Evolutionary conservation across 92 coral and sea anemone species (phyloP), one percentile per base, ranked within the genome.

Genomic region (Paragorgia papillata): DNA sequence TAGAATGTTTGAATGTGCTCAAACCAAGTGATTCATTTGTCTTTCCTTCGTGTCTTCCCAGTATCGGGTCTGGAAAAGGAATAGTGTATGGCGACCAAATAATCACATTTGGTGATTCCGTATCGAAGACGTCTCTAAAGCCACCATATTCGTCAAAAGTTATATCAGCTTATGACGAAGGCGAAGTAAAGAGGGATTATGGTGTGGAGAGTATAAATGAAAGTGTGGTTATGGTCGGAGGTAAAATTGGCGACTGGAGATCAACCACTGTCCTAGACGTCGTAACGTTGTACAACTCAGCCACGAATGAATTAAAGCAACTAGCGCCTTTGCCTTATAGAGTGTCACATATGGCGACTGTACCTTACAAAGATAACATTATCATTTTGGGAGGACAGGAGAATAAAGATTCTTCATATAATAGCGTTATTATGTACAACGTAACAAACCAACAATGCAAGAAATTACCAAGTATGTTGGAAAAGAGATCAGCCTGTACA

Each of bases 401-500:
- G 30, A 43, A 32, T 0, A 0, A 0, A 32, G 50, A 44, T 13
- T 1, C 32, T 1, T 5, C 63, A 31, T 13, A 53, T 7, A 71
- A 55, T 35, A 58, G 37, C 34, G 78, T 71, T 13, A 0, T 71
- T 1, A 71, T 71, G 78, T 71, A 53, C 67, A 89, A 87, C 73
- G 91, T 91, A 15, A 79, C 77, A 10, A 82, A 76, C 66, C 92
- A 91, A 32, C 80, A 91, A 74, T 91, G 92, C 92, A 54, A 76
- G 19, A 65, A 41, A 29, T 68, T 91, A 6, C 89, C 97, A 0
- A 85, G 90, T 7, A 95, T 95, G 99, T 81, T 85, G 56, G 67
- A 85, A 32, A 85, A 79, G 58, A 91, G 99, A 3, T 84, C 88
- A 37, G 91, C 90, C 26, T 91, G 97, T 68, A 69, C 97, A 0